Conservation (phyloP, 2,888 invertebrate species). For the Autographa gamma region DNA sequence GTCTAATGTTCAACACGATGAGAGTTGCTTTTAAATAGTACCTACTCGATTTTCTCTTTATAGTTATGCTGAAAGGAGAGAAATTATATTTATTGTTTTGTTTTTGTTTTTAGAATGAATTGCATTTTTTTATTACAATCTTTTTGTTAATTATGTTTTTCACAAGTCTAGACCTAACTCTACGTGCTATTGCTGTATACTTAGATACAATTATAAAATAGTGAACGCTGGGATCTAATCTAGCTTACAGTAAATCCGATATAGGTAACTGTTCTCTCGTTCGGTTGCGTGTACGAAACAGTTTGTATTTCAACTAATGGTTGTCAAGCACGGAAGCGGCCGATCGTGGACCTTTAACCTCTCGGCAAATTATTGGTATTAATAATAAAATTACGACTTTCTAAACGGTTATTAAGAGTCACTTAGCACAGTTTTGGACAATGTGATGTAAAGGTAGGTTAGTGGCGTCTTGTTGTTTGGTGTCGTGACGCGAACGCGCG, state of each 20-base stretch:
- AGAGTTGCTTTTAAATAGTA: constrained; percentile 35
- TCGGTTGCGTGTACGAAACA: constrained; percentile 65
- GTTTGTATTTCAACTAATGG: constrained; percentile 66
- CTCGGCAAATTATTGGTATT: constrained; percentile 71
- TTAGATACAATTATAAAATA: constrained; percentile 27
- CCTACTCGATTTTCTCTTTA: constrained; percentile 36
- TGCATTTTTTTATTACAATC: not conserved
- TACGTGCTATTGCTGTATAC: not conserved
- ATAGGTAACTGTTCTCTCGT: constrained; percentile 64
- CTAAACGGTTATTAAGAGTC: constrained; percentile 77
- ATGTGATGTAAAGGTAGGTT: constrained; percentile 54
- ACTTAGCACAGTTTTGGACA: constrained; percentile 65
- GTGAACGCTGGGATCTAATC: constrained; percentile 50
- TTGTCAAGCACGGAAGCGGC: constrained; percentile 70
- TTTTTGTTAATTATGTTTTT: too few relatives aligned
- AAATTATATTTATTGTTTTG: constrained; percentile 21
- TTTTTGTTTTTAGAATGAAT: constrained; percentile 4
- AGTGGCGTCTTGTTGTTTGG: constrained; percentile 52
- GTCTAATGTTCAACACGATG: constrained; percentile 29
- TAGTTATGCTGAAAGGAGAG: constrained; percentile 15
- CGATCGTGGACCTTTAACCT: constrained; percentile 72
- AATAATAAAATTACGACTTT: constrained; percentile 79
- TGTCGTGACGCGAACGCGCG: constrained; percentile 59
- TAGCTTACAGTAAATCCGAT: constrained; percentile 55
- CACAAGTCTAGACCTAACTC: not conserved